Base-by-base conservation (phyloP, 2,888 invertebrate genomes). In the Tuberolachnus salignus region DNA sequence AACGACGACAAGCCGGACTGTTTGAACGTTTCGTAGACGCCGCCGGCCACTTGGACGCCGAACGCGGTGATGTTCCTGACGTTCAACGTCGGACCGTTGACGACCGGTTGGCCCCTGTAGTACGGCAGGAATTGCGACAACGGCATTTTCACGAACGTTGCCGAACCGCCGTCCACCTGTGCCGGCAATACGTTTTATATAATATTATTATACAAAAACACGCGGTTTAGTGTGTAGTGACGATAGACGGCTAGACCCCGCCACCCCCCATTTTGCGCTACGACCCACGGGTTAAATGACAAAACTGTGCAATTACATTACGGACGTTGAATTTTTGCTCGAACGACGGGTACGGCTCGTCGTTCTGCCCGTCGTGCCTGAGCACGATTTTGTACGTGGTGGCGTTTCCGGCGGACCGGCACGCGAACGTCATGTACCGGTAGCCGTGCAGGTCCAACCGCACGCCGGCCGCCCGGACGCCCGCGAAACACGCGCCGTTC, bases 401-500 rank as follows among this genome's bases (percentile, higher is more conserved):
- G 82, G 86, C 88, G 81, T 87, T 86, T 0, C 91, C 91, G 83
- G 90, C 90, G 0, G 88, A 88, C 81, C 89, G 86, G 13, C 81
- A 72, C 6, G 42, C 2, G 4, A 81, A 74, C 1, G 19, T 19
- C 19, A 81, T 14, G 21, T 59, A 21, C 1, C 23, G 14, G 14
- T 71, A 80, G 8, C 42, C 59, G 0, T 78, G 23, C 8, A 91
- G 85, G 83, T 91, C 85, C 80, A 89, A 87, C 11, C 26, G 66
- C 26, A 86, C 87, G 16, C 85, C 34, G 34, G 6, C 83, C n/a
- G 87, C 87, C 81, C 89, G 85, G 81, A 89, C 87, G 14, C 91
- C 91, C 46, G 90, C 90, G 84, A 91, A 91, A 1, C 90, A 90
- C 26, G 91, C 91, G 0, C 91, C 91, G 82, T 91, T 90, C 11